These are phyloP conservation scores for Sciaenops ocellatus DNA, from an alignment of 2,797 vertebrate genomes.

Conservation along the genomic window DNA sequence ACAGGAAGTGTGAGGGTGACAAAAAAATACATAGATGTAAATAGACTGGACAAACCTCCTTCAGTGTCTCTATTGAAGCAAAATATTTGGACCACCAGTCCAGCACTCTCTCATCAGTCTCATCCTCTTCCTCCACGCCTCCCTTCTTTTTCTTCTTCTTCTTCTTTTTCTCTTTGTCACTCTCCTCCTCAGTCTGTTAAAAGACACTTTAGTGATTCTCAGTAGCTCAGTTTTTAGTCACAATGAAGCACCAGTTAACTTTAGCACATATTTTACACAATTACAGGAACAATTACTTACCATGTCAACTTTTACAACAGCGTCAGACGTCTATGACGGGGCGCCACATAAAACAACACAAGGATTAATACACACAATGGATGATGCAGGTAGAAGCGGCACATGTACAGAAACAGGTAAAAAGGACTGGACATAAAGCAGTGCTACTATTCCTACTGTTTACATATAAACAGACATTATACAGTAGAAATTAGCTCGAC, in stretches of 20 bases:
- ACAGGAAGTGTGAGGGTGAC: neutral
- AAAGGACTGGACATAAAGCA: slow-evolving; percentile 53
- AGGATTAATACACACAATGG: slow-evolving; percentile 68
- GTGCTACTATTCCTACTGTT: slow-evolving; percentile 1
- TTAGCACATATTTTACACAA: neutral
- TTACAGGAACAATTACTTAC: slow-evolving; percentile 84
- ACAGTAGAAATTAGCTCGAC: slow-evolving; percentile 8
- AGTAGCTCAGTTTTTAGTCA: neutral
- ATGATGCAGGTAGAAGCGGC: slow-evolving; percentile 43
- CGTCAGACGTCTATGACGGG: slow-evolving; percentile 90
- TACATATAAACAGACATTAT: slow-evolving; percentile 24
- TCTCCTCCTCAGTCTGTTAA: slow-evolving; percentile 89
- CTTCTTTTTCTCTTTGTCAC: slow-evolving; percentile 88
- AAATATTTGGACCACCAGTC: slow-evolving; percentile 99
- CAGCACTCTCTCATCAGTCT: slow-evolving; percentile 93
- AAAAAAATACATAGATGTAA: neutral
- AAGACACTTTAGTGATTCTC: slow-evolving; percentile 13
- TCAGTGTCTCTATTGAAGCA: slow-evolving; percentile 95
- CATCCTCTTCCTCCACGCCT: slow-evolving; percentile 92
- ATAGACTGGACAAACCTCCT: slow-evolving; percentile 87
- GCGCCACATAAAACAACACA: slow-evolving; percentile 73
- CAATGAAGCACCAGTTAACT: neutral
- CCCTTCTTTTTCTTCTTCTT: slow-evolving; percentile 94
- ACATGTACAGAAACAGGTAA: slow-evolving; percentile 53
- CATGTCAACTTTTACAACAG: slow-evolving; percentile 96